Evolutionary conservation across 1,140 invertebrate species (phyloP), one percentile per base, ranked within the genome.

Genomic region (Drosophila cardini): DNA sequence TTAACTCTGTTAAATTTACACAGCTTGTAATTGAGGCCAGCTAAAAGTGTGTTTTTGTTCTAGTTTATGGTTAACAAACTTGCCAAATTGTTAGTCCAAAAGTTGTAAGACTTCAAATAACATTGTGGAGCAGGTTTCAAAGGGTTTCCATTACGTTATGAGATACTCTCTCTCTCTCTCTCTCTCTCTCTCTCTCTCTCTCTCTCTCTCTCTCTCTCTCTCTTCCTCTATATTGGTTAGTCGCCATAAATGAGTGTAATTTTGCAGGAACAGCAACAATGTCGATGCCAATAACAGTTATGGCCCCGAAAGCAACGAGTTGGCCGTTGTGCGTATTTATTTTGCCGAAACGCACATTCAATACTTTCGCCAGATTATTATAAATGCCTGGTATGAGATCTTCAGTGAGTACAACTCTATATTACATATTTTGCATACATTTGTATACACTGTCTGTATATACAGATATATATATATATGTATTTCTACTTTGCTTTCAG

Each of bases 291-390:
- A 43, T 50, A 57, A 43, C 57, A 73, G 58, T 58, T 46, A 61
- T 16, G 48, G 48, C 46, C 16, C 48, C 26, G 76, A 78, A 65
- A 63, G 56, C 13, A 32, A 65, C 36, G 76, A 81, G 57, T 45
- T 91, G 73, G 80, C 85, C 38, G 67, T 85, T 62, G 76, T 87
- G 56, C 75, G 80, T 75, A 73, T 91, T 77, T 91, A 90, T 63
- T 91, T 91, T 82, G 84, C 84, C 77, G 69, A 84, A 90, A 89
- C 84, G 84, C 84, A 89, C 65, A 89, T 89, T 84, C 84, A 84
- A 89, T 89, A 89, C 68, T 90, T 78, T 84, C 84, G 84, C 38
- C 85, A 89, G 80, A 86, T 90, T 90, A 85, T 89, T 90, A 90
- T 90, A 77, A 64, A 75, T 40, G 86, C 86, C 72, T 89, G 84